Percentiles rank a stretch among this genome's conserved stretches.
These are phyloP conservation scores for Augiades crinisus DNA, from an alignment of 2,888 invertebrate genomes.

Conservation along the genomic window DNA sequence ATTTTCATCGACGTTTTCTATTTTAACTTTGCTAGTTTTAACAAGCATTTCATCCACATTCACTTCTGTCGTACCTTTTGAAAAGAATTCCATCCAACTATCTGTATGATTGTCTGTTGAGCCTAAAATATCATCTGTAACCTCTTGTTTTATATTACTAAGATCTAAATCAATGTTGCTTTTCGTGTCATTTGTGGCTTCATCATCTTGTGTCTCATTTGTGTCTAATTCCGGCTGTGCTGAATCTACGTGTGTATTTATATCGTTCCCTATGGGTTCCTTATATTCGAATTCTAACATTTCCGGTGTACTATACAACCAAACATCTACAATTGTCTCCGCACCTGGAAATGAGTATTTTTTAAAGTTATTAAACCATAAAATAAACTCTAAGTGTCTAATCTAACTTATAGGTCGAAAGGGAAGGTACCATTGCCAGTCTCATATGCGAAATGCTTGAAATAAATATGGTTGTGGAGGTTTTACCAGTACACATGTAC, in stretches of 20 bases:
- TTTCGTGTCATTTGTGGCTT: background rate
- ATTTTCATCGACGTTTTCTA: slow-evolving; percentile 33
- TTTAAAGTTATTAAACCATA: no score
- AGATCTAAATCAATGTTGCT: no score
- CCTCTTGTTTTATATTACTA: slow-evolving; percentile 24
- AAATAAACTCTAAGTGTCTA: no score
- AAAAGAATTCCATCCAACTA: slow-evolving; percentile 70
- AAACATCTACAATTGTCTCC: slow-evolving; percentile 89
- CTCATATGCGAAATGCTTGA: no score
- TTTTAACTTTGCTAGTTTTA: slow-evolving; percentile 49
- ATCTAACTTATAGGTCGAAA: no score
- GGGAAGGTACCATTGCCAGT: no score
- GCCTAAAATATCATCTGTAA: slow-evolving; percentile 7
- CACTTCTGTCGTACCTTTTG: slow-evolving; percentile 55
- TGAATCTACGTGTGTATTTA: background rate
- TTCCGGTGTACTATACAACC: slow-evolving; percentile 79
- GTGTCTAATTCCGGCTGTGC: background rate
- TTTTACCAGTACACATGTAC: no score
- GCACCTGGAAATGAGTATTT: slow-evolving; percentile 86
- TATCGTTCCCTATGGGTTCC: slow-evolving; percentile 37
- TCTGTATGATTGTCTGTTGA: slow-evolving; percentile 40
- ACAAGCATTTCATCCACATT: slow-evolving; percentile 72
- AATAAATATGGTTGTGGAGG: no score
- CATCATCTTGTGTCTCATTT: slow-evolving; percentile 16
- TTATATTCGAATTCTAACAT: slow-evolving; percentile 63